Evolutionary conservation across 2,797 vertebrate genomes (phyloP).

Genomic region (Sebastes cheni): DNA sequence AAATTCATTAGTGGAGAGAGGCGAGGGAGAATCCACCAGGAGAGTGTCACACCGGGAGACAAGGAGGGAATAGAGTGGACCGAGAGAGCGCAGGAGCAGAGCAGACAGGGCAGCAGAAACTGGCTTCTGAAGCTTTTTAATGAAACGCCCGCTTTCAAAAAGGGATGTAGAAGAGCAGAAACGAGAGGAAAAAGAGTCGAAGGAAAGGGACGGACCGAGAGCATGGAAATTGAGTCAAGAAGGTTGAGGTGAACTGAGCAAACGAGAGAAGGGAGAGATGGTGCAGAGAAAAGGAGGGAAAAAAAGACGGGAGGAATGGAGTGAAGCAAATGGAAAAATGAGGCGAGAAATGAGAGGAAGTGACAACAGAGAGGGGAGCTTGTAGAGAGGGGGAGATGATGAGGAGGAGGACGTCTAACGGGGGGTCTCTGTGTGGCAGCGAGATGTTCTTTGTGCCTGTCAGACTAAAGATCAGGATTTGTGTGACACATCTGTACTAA

Average conservation of each 20-base stretch:
- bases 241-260: conserved; percentile 19
- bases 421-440: conserved; percentile 30
- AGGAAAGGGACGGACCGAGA: neutral
- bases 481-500: conserved; percentile 80
- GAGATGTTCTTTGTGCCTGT: conserved; percentile 73
- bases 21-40: conserved; percentile 39
- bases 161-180: neutral
- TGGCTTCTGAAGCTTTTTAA: conserved; percentile 48
- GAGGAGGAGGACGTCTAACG: conserved; percentile 38
- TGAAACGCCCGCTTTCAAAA: conserved; percentile 45
- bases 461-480: conserved; percentile 82
- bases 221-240: conserved; percentile 42
- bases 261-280: conserved; percentile 39
- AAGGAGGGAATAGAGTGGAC: neutral
- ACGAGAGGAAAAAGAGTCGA: neutral
- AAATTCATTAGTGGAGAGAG: conserved; percentile 73
- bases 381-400: neutral
- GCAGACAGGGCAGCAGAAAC: conserved; percentile 9
- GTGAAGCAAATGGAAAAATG: conserved; percentile 56
- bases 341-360: conserved; percentile 44
- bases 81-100: neutral
- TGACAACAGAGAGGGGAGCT: conserved; percentile 39
- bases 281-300: conserved; percentile 35
- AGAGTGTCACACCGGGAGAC: conserved; percentile 27
- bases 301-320: conserved; percentile 43